Percentiles rank a stretch among this genome's conserved stretches.
Evolutionary conservation across 2,113 vertebrate species (phyloP).

Genomic region (Albula glossodonta): DNA sequence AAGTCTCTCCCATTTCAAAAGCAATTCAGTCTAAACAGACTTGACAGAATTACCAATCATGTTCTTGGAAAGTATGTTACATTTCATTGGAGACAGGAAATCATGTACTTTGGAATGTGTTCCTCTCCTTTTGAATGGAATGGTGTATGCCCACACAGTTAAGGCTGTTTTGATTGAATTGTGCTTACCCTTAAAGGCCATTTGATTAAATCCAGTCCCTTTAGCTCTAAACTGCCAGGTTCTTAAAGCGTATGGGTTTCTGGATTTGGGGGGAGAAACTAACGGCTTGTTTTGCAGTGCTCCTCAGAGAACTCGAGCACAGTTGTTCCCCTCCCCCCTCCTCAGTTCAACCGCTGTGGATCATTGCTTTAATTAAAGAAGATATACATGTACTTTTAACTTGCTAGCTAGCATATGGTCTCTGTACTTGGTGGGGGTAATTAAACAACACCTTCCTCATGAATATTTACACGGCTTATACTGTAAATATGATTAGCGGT

Average conservation of each 20-base stretch:
- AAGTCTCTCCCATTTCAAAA: too few species aligned
- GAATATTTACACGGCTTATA: conserved; percentile 70
- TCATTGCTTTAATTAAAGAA: conserved; percentile 71
- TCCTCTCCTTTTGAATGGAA: too few species aligned
- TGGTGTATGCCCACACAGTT: too few species aligned
- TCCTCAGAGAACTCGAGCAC: conserved; percentile 60
- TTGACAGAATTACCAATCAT: too few species aligned
- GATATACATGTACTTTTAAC: conserved; percentile 69
- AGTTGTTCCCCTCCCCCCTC: conserved; percentile 8
- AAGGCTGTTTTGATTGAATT: too few species aligned
- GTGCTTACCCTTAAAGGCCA: too few species aligned
- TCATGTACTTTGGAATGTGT: too few species aligned
- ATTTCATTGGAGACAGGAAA: too few species aligned
- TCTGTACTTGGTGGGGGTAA: conserved; percentile 55
- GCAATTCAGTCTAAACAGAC: too few species aligned
- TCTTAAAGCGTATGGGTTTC: conserved; percentile 71
- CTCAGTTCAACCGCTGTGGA: conserved; percentile 51
- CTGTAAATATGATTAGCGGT: conserved; percentile 75
- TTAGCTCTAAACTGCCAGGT: conserved; percentile 25
- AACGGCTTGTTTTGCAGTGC: conserved; percentile 74
- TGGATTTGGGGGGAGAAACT: conserved; percentile 72
- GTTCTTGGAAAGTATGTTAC: too few species aligned
- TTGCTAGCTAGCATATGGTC: conserved; percentile 58
- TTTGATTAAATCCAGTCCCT: too few species aligned
- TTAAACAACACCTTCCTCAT: conserved; percentile 65